Evolutionary conservation across 1,140 invertebrate genomes (phyloP).

Genomic region (Mycetomoellerius zeteki): DNA sequence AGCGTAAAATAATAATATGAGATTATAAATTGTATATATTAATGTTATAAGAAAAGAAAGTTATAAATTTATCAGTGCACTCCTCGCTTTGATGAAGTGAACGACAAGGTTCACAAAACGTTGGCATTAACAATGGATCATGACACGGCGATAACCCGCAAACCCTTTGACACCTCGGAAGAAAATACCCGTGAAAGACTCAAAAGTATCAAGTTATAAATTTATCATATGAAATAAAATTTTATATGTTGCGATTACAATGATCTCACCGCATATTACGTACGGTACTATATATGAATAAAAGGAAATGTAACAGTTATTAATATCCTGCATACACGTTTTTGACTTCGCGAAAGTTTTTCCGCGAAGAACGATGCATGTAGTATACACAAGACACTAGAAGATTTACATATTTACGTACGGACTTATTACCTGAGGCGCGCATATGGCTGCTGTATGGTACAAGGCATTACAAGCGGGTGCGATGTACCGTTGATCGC

Average conservation of each 20-base stretch:
- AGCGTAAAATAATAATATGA: neutral
- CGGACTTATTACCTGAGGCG: constrained; percentile 67
- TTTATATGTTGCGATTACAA: neutral
- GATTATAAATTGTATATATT: neutral
- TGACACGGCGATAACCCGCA: too few relatives aligned
- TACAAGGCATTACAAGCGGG: constrained; percentile 71
- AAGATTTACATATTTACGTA: constrained; percentile 67
- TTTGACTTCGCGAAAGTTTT: neutral
- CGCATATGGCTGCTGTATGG: constrained; percentile 59
- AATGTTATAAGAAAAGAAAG: neutral
- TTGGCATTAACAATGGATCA: too few relatives aligned
- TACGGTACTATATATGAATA: constrained; percentile 9
- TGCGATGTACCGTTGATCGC: constrained; percentile 84
- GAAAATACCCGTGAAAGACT: too few relatives aligned
- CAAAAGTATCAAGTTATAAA: too few relatives aligned
- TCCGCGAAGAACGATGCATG: neutral
- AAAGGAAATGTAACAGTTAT: constrained; percentile 4
- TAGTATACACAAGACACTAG: constrained; percentile 22
- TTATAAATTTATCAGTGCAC: neutral
- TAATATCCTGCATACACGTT: neutral
- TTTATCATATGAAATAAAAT: neutral
- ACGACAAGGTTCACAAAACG: too few relatives aligned
- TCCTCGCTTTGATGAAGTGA: too few relatives aligned
- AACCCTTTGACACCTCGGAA: too few relatives aligned
- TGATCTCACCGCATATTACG: neutral